Percentiles rank a stretch among this genome's conserved stretches.
phyloP scores from a whole-genome alignment of 2,888 invertebrate species.

The Pyrochroa serraticornis region DNA sequence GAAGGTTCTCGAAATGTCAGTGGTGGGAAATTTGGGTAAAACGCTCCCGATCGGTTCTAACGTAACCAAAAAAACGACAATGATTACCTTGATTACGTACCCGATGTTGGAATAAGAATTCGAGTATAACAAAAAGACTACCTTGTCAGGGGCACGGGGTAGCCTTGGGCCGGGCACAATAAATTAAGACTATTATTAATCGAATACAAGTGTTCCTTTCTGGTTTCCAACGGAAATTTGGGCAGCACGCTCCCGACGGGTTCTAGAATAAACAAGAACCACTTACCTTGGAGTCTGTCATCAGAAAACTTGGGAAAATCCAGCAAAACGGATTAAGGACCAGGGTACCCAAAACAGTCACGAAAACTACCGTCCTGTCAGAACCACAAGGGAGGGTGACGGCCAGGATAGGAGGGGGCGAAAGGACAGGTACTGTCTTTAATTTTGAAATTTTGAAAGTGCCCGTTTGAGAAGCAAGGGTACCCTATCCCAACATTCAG shows the following conservation, averaged over 20 bases:
- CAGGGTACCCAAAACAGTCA: constrained; percentile 52
- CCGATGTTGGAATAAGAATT: constrained; percentile 29
- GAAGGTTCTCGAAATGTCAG: constrained; percentile 65
- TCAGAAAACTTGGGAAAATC: constrained; percentile 21
- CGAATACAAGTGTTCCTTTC: constrained; percentile 63
- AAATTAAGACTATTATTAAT: constrained; percentile 60
- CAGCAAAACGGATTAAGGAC: constrained; percentile 39
- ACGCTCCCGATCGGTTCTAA: constrained; percentile 67
- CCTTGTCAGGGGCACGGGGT: constrained; percentile 68
- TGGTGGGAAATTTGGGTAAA: constrained; percentile 64
- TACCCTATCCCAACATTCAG: constrained; percentile 99
- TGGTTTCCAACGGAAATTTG: constrained; percentile 76
- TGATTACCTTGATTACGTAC: background rate
- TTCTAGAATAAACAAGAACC: constrained; percentile 50
- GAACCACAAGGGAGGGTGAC: constrained; percentile 8
- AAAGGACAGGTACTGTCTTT: constrained; percentile 46
- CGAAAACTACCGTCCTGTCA: constrained; percentile 31
- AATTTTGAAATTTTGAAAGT: constrained; percentile 52
- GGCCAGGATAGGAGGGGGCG: constrained; percentile 30
- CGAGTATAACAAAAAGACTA: constrained; percentile 30
- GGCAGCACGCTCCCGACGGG: constrained; percentile 64
- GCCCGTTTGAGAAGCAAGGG: constrained; percentile 70
- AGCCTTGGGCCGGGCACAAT: constrained; percentile 71
- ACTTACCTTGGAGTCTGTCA: constrained; percentile 40
- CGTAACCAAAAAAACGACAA: constrained; percentile 8